phyloP scores from a whole-genome alignment of 2,888 invertebrate genomes.

The Drosophila bunnanda region DNA sequence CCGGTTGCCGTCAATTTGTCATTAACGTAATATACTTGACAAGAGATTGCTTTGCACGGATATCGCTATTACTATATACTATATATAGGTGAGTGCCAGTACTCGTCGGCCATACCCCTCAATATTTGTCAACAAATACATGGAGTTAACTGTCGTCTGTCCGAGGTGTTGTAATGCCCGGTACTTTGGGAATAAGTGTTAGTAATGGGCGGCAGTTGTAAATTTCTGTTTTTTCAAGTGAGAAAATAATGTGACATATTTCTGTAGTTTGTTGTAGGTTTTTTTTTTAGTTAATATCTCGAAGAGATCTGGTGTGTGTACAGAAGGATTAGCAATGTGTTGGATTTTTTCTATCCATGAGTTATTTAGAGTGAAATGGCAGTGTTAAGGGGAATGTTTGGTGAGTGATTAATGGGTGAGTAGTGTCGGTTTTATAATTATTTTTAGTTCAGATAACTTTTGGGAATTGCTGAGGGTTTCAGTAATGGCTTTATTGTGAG shows the following conservation, averaged over 20 bases:
- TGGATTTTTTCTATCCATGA: conserved; percentile 61
- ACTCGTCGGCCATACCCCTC: conserved; percentile 27
- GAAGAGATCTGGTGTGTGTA: conserved; percentile 47
- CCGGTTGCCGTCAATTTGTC: conserved; percentile 84
- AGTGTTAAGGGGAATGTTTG: conserved; percentile 49
- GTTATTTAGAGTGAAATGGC: conserved; percentile 38
- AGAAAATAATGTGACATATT: conserved; percentile 70
- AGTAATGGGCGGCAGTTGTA: conserved; percentile 59
- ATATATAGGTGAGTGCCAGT: conserved; percentile 14
- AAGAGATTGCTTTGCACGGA: conserved; percentile 82
- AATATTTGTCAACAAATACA: conserved; percentile 76
- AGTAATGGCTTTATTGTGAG: neutral
- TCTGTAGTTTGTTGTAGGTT: conserved; percentile 14
- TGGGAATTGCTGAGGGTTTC: neutral
- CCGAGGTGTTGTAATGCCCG: conserved; percentile 72
- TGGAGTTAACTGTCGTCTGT: conserved; percentile 64
- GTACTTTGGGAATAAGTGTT: conserved; percentile 31
- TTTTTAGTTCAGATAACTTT: conserved; percentile 2
- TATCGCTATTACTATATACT: conserved; percentile 46
- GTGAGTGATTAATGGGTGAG: conserved; percentile 70
- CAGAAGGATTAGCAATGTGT: conserved; percentile 74
- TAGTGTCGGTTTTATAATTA: neutral
- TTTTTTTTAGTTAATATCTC: conserved; percentile 22
- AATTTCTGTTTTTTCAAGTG: conserved; percentile 59
- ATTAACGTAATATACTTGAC: conserved; percentile 83